These are phyloP conservation scores for Tretioscincus oriximinensis DNA, from an alignment of 2,113 vertebrate species.

Conservation along the genomic window DNA sequence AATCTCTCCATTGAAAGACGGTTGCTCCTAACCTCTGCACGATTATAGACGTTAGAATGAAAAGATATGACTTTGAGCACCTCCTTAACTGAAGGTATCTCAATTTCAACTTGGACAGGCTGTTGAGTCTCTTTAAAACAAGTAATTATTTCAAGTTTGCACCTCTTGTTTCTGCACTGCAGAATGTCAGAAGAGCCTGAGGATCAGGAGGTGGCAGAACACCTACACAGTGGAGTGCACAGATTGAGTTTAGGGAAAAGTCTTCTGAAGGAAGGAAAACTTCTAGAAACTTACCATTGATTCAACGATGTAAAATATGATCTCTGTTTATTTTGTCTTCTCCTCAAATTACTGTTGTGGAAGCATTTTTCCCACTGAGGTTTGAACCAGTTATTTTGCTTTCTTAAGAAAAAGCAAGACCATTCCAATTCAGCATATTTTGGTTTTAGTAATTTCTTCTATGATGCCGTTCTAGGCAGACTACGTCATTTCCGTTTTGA, in stretches of 20 bases:
- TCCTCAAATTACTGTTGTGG: too few species aligned
- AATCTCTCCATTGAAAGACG: too few species aligned
- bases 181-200: not conserved
- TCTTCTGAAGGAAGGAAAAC: conserved; percentile 9
- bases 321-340: not conserved
- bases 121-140: too few species aligned
- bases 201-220: too few species aligned
- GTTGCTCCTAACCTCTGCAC: too few species aligned
- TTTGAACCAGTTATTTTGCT: not conserved
- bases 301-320: not conserved
- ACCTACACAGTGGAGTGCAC: not conserved
- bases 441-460: not conserved
- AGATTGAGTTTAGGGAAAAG: conserved; percentile 29
- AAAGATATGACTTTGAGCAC: too few species aligned
- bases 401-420: not conserved
- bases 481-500: not conserved
- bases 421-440: not conserved
- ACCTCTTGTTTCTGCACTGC: not conserved
- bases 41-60: too few species aligned
- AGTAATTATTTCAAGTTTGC: too few species aligned
- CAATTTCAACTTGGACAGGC: too few species aligned
- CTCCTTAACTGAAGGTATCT: too few species aligned
- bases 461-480: not conserved
- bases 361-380: not conserved
- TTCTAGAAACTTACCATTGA: conserved; percentile 19